phyloP scores from a whole-genome alignment of 2,113 vertebrate species.

The Pycnonotus jocosus region DNA sequence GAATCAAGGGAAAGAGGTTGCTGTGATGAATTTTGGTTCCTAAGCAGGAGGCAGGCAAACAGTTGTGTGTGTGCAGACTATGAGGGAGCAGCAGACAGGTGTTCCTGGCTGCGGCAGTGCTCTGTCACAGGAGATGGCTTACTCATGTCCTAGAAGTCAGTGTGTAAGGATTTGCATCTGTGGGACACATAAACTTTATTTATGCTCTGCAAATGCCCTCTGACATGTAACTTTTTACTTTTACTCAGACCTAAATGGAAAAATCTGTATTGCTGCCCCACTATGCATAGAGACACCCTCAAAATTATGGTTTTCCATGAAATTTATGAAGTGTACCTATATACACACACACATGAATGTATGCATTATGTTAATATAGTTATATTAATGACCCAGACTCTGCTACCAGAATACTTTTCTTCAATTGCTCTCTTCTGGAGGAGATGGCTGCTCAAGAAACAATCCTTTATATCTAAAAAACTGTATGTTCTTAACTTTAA shows the following conservation, averaged over 20 bases:
- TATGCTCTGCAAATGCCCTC: background rate
- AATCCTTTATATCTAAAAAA: background rate
- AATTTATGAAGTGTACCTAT: background rate
- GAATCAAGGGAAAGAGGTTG: background rate
- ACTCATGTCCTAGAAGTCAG: background rate
- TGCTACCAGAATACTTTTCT: background rate
- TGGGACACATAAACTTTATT: background rate
- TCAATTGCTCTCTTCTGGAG: background rate
- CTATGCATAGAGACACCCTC: background rate
- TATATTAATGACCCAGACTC: background rate
- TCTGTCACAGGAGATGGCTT: background rate
- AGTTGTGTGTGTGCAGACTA: rapidly evolving
- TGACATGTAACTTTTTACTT: background rate
- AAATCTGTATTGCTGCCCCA: background rate
- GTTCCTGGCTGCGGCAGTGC: background rate
- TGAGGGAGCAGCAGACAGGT: background rate
- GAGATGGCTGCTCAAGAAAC: background rate
- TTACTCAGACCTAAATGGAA: background rate
- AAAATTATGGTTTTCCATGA: background rate
- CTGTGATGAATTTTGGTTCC: background rate
- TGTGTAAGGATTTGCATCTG: background rate
- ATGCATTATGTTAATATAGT: background rate
- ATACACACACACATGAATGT: background rate
- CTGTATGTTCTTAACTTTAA: background rate
- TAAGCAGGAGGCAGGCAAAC: background rate